Evolutionary conservation across 2,113 vertebrate species (phyloP).

Genomic region (Emydocephalus ijimae): DNA sequence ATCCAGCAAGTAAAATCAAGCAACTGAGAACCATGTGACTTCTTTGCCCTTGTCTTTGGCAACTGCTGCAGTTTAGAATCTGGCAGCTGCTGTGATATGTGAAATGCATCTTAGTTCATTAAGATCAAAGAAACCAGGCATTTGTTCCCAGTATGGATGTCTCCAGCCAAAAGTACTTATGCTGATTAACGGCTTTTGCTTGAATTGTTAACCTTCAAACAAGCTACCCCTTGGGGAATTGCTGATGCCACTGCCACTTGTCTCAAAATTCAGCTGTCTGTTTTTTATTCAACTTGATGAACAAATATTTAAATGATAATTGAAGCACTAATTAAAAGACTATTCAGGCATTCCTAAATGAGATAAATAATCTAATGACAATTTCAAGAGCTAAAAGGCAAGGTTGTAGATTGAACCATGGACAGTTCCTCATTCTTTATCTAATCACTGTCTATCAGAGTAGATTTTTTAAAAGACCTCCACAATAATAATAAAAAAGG

Average conservation of each 20-base stretch:
- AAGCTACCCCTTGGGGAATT: constrained; percentile 55
- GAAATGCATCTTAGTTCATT: constrained; percentile 56
- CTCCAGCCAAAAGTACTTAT: constrained; percentile 56
- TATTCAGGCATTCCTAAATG: constrained; percentile 46
- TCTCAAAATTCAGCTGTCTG: constrained; percentile 61
- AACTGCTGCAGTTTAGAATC: constrained; percentile 50
- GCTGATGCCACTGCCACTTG: constrained; percentile 55
- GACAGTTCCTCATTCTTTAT: constrained; percentile 4
- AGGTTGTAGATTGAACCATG: not conserved
- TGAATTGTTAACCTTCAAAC: constrained; percentile 64
- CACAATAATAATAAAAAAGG: not conserved
- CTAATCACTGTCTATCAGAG: not conserved
- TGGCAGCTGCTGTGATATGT: constrained; percentile 38
- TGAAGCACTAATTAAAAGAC: constrained; percentile 63
- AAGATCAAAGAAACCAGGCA: constrained; percentile 55
- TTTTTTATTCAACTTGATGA: constrained; percentile 67
- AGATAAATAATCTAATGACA: constrained; percentile 34
- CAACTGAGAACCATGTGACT: constrained; percentile 46
- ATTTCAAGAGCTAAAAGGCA: constrained; percentile 8
- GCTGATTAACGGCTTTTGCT: constrained; percentile 59
- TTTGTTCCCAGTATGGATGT: constrained; percentile 44
- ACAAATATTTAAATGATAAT: constrained; percentile 69
- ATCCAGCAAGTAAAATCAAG: not conserved
- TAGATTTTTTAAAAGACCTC: not conserved
- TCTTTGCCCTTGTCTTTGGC: constrained; percentile 44